A percentile compares a stretch with the other conserved stretches of the same genome.
Conservation (phyloP, 2,113 vertebrate genomes). For the Sminthopsis crassicaudata region DNA sequence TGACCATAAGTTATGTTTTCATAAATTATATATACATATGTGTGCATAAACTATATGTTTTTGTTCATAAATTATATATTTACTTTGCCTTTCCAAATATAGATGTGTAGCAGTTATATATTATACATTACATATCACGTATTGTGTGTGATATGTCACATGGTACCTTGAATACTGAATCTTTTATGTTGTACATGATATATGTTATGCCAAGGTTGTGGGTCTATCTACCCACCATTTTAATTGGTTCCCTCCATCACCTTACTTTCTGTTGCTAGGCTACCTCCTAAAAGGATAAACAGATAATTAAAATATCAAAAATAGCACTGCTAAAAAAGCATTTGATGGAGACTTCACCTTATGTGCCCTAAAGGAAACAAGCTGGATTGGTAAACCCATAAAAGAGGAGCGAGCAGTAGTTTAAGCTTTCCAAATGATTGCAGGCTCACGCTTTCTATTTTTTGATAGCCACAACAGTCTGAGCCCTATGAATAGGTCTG, state of each 20-base stretch:
- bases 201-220: not conserved
- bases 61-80: too few species aligned
- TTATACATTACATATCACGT: not conserved
- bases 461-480: not conserved
- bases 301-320: slow-evolving; percentile 60
- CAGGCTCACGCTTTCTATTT: slow-evolving; percentile 44
- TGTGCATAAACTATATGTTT: too few species aligned
- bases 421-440: slow-evolving; percentile 25
- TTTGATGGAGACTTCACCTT: slow-evolving; percentile 54
- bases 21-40: too few species aligned
- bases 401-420: slow-evolving; percentile 32
- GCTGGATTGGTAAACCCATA: not conserved
- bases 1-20: too few species aligned
- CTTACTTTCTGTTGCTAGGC: slow-evolving; percentile 68
- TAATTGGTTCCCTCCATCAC: slow-evolving; percentile 20
- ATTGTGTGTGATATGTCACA: not conserved
- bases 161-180: not conserved
- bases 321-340: slow-evolving; percentile 51
- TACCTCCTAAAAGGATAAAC: slow-evolving; percentile 36
- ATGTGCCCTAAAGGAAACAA: slow-evolving; percentile 57
- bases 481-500: not conserved
- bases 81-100: too few species aligned
- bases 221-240: slow-evolving; percentile 18
- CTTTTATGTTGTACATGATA: not conserved
- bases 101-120: not conserved